A percentile compares a stretch with the other conserved stretches of the same genome.
Evolutionary conservation across 2,113 vertebrate species (phyloP).

Genomic region (Cinclus cinclus): DNA sequence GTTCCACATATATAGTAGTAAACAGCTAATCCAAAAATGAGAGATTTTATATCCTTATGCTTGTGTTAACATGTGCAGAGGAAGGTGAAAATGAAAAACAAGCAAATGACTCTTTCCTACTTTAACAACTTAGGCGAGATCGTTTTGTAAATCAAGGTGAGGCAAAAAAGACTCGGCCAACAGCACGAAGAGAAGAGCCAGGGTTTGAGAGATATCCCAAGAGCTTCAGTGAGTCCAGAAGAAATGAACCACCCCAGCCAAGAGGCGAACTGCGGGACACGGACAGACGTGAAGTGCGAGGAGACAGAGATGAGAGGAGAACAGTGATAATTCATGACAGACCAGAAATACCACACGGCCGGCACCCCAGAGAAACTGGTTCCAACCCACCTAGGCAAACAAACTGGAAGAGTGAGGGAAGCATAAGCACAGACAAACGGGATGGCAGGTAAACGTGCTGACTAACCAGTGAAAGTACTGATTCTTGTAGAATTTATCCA

Average conservation of each 20-base stretch:
- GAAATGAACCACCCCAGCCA: slow-evolving; percentile 80
- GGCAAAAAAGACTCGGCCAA: slow-evolving; percentile 86
- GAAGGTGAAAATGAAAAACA: background rate
- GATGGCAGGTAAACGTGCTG: slow-evolving; percentile 81
- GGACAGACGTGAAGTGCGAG: slow-evolving; percentile 85
- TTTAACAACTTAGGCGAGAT: slow-evolving; percentile 79
- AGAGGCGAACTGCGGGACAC: slow-evolving; percentile 85
- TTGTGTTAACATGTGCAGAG: background rate
- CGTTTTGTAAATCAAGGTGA: slow-evolving; percentile 89
- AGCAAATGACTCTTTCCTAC: background rate
- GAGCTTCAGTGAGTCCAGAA: slow-evolving; percentile 85
- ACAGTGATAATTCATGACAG: slow-evolving; percentile 85
- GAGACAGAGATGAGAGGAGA: slow-evolving; percentile 87
- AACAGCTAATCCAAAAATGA: background rate
- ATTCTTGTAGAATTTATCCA: background rate
- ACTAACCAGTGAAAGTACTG: too few relatives aligned
- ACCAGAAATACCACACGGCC: slow-evolving; percentile 80
- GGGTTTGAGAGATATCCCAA: slow-evolving; percentile 91
- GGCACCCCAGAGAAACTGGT: slow-evolving; percentile 82
- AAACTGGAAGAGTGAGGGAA: slow-evolving; percentile 86
- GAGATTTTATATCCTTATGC: background rate
- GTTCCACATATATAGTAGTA: background rate
- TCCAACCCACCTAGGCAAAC: slow-evolving; percentile 75
- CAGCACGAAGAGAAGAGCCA: slow-evolving; percentile 82
- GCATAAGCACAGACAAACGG: slow-evolving; percentile 83